Percentiles rank a stretch among this genome's conserved stretches.
phyloP scores from a whole-genome alignment of 2,888 invertebrate genomes.

The Linyphia triangularis region DNA sequence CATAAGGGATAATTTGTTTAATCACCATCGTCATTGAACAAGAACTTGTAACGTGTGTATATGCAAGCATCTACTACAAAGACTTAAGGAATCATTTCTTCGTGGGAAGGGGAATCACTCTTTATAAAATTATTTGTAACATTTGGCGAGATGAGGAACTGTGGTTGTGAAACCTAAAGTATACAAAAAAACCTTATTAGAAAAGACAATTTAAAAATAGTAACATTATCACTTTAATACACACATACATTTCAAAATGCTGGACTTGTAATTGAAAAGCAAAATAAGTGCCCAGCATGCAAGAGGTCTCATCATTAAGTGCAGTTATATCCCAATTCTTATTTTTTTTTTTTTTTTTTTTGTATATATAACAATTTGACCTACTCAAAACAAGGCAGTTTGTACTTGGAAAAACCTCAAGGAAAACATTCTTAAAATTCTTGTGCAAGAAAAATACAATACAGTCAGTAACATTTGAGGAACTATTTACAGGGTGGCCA shows the following conservation, averaged over 20 bases:
- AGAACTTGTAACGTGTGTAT: conserved; percentile 15
- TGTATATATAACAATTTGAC: too few relatives aligned
- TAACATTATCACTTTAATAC: background rate
- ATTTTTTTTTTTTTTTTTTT: too few relatives aligned
- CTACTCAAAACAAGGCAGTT: too few relatives aligned
- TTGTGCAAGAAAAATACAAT: too few relatives aligned
- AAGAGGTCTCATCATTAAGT: too few relatives aligned
- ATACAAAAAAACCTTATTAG: background rate
- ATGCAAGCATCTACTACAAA: conserved; percentile 1
- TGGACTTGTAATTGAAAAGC: background rate
- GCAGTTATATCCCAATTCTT: too few relatives aligned
- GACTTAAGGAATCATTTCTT: conserved; percentile 72
- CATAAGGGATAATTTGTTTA: background rate
- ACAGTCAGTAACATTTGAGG: too few relatives aligned
- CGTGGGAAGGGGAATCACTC: conserved; percentile 57
- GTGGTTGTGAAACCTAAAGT: conserved; percentile 55
- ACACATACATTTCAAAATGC: background rate
- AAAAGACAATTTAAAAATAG: background rate
- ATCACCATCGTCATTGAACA: conserved; percentile 1
- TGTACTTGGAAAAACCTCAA: too few relatives aligned
- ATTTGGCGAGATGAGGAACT: conserved; percentile 66
- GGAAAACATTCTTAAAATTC: too few relatives aligned
- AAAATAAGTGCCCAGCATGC: too few relatives aligned
- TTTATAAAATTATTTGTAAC: conserved; percentile 59
- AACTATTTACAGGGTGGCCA: too few relatives aligned